These are phyloP conservation scores for Drosophila seguyi DNA, from an alignment of 1,140 invertebrate species.

Conservation along the genomic window DNA sequence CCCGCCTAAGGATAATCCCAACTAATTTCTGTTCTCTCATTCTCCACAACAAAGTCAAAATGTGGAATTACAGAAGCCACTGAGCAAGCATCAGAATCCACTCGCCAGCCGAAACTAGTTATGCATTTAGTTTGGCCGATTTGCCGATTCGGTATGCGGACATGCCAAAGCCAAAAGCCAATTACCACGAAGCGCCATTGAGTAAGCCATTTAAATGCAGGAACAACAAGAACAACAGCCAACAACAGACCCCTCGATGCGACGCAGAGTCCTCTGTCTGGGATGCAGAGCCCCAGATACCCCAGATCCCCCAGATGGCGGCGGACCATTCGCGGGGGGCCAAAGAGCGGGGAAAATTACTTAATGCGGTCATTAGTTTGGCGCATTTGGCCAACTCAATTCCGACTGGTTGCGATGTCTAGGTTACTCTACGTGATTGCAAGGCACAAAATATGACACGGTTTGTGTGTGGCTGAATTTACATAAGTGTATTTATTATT, in stretches of 20 bases:
- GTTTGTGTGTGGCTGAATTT: neutral
- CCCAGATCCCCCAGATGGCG: conserved; percentile 19
- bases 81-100: conserved; percentile 31
- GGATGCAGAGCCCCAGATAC: conserved; percentile 22
- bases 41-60: neutral
- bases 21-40: conserved; percentile 28
- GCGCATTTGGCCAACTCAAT: conserved; percentile 63
- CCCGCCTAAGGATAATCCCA: conserved; percentile 22
- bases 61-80: conserved; percentile 18
- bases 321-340: conserved; percentile 1
- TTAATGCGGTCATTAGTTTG: conserved; percentile 63
- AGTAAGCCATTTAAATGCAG: conserved; percentile 65
- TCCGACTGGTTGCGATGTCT: conserved; percentile 32
- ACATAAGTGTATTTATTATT: neutral
- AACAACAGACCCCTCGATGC: conserved; percentile 12
- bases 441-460: neutral
- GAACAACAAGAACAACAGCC: conserved; percentile 8
- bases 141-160: conserved; percentile 45
- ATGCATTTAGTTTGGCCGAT: conserved; percentile 51
- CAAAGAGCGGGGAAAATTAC: conserved; percentile 54
- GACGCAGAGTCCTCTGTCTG: conserved; percentile 3
- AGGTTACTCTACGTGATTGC: conserved; percentile 36
- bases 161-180: conserved; percentile 61
- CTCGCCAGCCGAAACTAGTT: conserved; percentile 27
- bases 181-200: conserved; percentile 70